Evolutionary conservation across 2,797 vertebrate genomes (phyloP), one percentile per base, ranked within the genome.

Genomic region (Lepilemur ruficaudatus): DNA sequence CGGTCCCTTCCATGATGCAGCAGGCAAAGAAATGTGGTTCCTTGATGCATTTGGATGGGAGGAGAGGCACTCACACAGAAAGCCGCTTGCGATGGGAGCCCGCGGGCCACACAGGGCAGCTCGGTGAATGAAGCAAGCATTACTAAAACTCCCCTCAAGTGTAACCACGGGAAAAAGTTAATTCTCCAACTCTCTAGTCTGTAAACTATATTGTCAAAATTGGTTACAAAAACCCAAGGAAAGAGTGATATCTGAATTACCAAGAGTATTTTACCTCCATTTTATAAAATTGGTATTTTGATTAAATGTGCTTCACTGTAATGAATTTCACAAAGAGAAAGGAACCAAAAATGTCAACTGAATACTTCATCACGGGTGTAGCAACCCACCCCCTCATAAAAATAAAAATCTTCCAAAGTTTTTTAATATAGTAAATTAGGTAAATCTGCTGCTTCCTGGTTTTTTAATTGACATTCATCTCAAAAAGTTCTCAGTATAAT

Each of bases 221-320:
- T 93, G 90, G 93, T 93, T 97, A 82, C 35, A 70, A 96, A 97
- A 94, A 63, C 84, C 89, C 92, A 96, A 79, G 96, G 94, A 97
- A 96, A 94, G 90, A 97, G 35, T 83, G 92, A 89, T 96, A 92
- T 89, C 81, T 97, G 95, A 98, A 82, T 89, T 83, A 94, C 69
- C 28, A 28, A 38, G 30, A 78, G 72, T 48, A 61, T 78, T 96
- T 83, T 57, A 70, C 70, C 69, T 96, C 86, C 52, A 30, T 76
- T 97, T 98, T 97, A 98, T 96, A 94, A 98, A 98, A 98, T 65
- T 94, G 91, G 92, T 95, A 92, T 65, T 98, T 98, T 98, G 97
- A 94, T 95, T 91, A 92, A 84, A 92, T 15, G 32, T 38, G 38
- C 43, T 94, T 92, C 84, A 38, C 12, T 48, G 57, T 80, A 83